Percentiles rank a stretch among this genome's conserved stretches.
phyloP scores from a whole-genome alignment of 2,888 invertebrate genomes.

The Lamproptera curius region DNA sequence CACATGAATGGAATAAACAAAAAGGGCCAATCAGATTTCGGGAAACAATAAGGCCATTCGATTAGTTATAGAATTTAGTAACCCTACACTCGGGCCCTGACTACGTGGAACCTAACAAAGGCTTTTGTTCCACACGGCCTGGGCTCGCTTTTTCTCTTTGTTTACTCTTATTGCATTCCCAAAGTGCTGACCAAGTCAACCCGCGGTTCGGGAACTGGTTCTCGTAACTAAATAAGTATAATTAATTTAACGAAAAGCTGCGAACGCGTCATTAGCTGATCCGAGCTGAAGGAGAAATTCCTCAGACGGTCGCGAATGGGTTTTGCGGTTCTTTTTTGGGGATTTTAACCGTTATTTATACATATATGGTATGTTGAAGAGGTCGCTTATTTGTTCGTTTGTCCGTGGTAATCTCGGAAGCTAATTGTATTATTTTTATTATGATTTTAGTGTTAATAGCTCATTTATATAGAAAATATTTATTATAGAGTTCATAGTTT shows the following conservation, averaged over 20 bases:
- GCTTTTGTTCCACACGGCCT: conserved; percentile 61
- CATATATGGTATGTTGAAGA: no score
- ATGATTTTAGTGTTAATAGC: no score
- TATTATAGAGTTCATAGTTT: no score
- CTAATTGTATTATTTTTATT: no score
- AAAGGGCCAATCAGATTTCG: conserved; percentile 56
- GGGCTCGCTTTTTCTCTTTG: conserved; percentile 48
- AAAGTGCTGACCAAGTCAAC: conserved; percentile 60
- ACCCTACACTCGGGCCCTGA: conserved; percentile 50
- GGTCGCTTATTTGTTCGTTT: no score
- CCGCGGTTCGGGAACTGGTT: conserved; percentile 59
- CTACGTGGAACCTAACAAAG: conserved; percentile 75
- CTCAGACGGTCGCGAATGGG: no score
- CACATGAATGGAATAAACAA: conserved; percentile 25
- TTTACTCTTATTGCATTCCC: conserved; percentile 69
- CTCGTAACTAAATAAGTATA: conserved; percentile 22
- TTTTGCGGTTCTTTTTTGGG: no score
- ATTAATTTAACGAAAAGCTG: conserved; percentile 16
- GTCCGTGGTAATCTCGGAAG: no score
- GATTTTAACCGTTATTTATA: no score
- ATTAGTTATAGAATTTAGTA: conserved; percentile 68
- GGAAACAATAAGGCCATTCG: conserved; percentile 52
- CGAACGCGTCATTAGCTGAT: neutral
- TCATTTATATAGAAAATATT: no score
- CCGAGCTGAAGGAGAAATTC: conserved; percentile 3